Evolutionary conservation across 1,140 invertebrate species (phyloP).

Genomic region (Centruroides vittatus): DNA sequence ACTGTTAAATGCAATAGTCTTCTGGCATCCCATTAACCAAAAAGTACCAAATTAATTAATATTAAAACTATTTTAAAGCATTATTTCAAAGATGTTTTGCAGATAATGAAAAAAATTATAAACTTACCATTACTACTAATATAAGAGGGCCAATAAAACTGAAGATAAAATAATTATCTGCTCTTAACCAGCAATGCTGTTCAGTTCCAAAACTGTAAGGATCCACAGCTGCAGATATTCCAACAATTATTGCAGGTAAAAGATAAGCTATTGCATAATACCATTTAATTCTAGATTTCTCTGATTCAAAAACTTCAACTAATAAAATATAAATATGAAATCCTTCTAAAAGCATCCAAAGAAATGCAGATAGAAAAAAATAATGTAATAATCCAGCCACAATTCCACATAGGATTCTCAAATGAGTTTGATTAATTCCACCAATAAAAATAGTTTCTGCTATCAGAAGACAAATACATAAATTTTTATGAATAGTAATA

Average conservation of each 20-base stretch:
- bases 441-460: slow-evolving; percentile 82
- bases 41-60: too few relatives aligned
- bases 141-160: slow-evolving; percentile 82
- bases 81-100: too few relatives aligned
- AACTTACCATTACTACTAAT: slow-evolving; percentile 25
- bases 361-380: slow-evolving; percentile 87
- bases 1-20: too few relatives aligned
- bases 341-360: slow-evolving; percentile 66
- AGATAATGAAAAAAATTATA: neutral
- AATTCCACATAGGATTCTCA: slow-evolving; percentile 69
- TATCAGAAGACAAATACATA: slow-evolving; percentile 56
- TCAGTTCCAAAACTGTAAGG: slow-evolving; percentile 73
- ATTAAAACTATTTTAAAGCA: too few relatives aligned
- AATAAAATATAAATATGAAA: slow-evolving; percentile 91
- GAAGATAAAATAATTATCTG: slow-evolving; percentile 77
- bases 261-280: slow-evolving; percentile 73
- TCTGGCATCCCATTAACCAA: too few relatives aligned
- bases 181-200: slow-evolving; percentile 72
- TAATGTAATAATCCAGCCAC: slow-evolving; percentile 85
- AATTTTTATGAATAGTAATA: slow-evolving; percentile 30
- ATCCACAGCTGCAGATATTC: slow-evolving; percentile 59
- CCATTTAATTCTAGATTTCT: slow-evolving; percentile 52
- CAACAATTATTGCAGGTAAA: slow-evolving; percentile 56
- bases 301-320: slow-evolving; percentile 86
- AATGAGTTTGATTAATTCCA: slow-evolving; percentile 75